Base-by-base conservation (phyloP, 2,888 invertebrate genomes). In the Chrysina gloriosa region DNA sequence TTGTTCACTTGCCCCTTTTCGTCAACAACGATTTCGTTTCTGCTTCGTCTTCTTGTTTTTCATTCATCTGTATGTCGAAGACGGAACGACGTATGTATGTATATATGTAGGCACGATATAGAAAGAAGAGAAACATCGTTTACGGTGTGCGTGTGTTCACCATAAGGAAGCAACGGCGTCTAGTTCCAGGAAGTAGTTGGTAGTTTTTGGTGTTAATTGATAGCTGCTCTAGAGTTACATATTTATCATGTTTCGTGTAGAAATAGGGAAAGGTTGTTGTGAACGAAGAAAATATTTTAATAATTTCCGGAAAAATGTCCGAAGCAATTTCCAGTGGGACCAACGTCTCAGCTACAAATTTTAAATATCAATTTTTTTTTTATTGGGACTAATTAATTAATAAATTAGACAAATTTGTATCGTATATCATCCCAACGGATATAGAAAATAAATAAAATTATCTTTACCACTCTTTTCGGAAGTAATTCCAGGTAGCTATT, bases 171-270 rank as follows among this genome's bases (percentile, higher is more conserved):
- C 16, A 27, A 42, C 42, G 58, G 27, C 42, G 42, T 61, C 16
- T 42, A 42, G 58, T 61, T 61, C 58, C 58, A 61, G 58, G 58
- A 61, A 61, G 58, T 42, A 27, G 42, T 11, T 61, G 16, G 45
- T 39, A 61, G 42, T 39, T 61, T 61, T 42, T 61, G 27, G 58
- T 61, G 58, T 61, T 42, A 61, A 58, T 25, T 58, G 58, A 58
- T 58, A 58, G 42, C 27, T 42, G 58, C 42, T n/a, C 25, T 58
- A 58, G 42, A 61, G 27, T 42, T 61, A 1, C 45, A 61, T 7
- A n/a, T 31, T 2, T 31, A n/a, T 31, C n/a, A n/a, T 31, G 3
- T n/a, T 6, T 31, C 1, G 2, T 31, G n/a, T n/a, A n/a, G n/a
- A n/a, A n/a, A n/a, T n/a, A n/a, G n/a, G n/a, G n/a, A n/a, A n/a